These are phyloP conservation scores for Mareca strepera DNA, from an alignment of 2,797 vertebrate species.

Conservation along the genomic window DNA sequence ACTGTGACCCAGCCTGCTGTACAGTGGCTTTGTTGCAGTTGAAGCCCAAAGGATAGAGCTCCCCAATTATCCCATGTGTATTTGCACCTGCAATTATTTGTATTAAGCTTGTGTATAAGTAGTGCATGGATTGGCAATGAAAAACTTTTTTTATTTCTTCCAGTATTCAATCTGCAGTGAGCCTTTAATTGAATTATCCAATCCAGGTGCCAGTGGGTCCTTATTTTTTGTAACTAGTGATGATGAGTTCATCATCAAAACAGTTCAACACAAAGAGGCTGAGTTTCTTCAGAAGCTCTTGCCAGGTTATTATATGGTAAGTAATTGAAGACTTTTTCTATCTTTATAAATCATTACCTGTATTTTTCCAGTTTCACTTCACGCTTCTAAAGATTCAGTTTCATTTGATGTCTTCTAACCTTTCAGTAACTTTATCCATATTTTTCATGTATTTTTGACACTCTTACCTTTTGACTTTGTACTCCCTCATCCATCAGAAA, in stretches of 20 bases:
- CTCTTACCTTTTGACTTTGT: neutral
- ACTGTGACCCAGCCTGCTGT: neutral
- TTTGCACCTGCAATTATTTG: neutral
- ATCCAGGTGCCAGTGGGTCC: slow-evolving; percentile 95
- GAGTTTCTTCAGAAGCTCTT: slow-evolving; percentile 97
- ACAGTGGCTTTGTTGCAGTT: neutral
- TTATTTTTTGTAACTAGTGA: slow-evolving; percentile 97
- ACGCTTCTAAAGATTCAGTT: neutral
- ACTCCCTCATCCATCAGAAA: neutral
- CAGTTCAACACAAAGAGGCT: slow-evolving; percentile 95
- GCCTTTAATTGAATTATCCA: slow-evolving; percentile 93
- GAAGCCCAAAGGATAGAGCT: neutral
- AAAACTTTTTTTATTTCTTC: slow-evolving; percentile 47
- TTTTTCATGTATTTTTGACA: neutral
- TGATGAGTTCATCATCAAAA: slow-evolving; percentile 98
- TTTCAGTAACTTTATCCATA: neutral
- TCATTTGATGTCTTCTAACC: neutral
- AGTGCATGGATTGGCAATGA: neutral
- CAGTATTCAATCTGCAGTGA: slow-evolving; percentile 96
- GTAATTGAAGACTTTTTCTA: slow-evolving; percentile 6
- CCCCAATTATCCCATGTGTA: neutral
- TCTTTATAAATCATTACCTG: neutral
- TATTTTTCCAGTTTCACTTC: neutral
- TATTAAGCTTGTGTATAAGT: neutral
- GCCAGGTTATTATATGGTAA: slow-evolving; percentile 98